These are phyloP conservation scores for Litocranius walleri DNA, from an alignment of 2,113 vertebrate genomes.

Conservation along the genomic window DNA sequence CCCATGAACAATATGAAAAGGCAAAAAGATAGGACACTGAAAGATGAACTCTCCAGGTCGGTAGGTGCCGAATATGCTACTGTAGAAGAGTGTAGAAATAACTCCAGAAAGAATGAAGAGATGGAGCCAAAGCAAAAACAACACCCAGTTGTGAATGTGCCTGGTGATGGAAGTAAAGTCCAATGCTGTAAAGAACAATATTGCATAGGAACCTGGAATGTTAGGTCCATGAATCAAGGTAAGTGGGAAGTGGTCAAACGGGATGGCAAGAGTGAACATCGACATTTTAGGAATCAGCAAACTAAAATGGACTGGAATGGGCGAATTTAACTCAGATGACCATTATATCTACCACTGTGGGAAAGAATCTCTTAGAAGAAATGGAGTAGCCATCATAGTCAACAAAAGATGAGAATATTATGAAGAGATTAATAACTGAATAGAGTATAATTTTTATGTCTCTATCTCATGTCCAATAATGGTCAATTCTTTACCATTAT, in stretches of 20 bases:
- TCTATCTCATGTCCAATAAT: not conserved
- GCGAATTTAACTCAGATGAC: not conserved
- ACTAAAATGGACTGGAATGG: not conserved
- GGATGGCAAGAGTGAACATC: not conserved
- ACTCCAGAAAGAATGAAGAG: not conserved
- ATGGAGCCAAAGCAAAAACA: not conserved
- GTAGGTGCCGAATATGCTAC: not conserved
- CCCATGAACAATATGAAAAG: not conserved
- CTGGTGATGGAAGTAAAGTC: not conserved
- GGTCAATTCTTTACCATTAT: not conserved
- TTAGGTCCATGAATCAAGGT: not conserved
- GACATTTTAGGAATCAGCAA: not conserved
- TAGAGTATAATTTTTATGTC: conserved; percentile 18
- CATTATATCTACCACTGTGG: not conserved
- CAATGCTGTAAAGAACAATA: not conserved
- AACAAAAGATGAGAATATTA: not conserved
- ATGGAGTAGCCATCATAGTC: not conserved
- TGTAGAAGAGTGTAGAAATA: not conserved
- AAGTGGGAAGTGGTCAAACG: not conserved
- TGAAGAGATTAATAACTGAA: not conserved
- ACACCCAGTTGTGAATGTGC: not conserved
- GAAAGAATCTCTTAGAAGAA: not conserved
- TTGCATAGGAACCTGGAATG: not conserved
- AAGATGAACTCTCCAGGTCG: accelerated
- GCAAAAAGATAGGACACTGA: not conserved